Conservation (phyloP, 1,140 invertebrate genomes). For the Ceratosolen solmsi region DNA sequence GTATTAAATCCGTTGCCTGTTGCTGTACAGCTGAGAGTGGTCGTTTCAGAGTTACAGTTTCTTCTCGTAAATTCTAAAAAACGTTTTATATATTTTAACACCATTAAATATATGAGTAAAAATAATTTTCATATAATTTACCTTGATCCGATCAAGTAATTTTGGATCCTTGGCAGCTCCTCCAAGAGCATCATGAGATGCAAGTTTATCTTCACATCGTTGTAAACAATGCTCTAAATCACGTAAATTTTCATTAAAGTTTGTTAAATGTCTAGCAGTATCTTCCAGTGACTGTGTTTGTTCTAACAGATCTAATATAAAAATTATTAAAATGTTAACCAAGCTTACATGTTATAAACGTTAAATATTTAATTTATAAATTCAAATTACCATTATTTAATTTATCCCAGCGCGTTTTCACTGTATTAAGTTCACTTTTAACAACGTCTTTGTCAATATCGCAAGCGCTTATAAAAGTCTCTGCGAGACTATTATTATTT, state of each 20-base stretch:
- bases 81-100: conserved; percentile 11
- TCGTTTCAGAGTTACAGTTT: conserved; percentile 83
- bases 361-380: neutral
- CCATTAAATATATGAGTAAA: neutral
- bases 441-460: conserved; percentile 93
- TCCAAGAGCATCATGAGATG: conserved; percentile 86
- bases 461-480: conserved; percentile 88
- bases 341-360: neutral
- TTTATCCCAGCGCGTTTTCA: conserved; percentile 92
- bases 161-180: conserved; percentile 87
- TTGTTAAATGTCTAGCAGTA: conserved; percentile 84
- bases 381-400: conserved; percentile 84
- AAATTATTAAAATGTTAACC: neutral
- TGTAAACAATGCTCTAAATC: conserved; percentile 87
- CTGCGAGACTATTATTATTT: conserved; percentile 87
- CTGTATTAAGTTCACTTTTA: conserved; percentile 83
- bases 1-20: conserved; percentile 82
- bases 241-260: conserved; percentile 89
- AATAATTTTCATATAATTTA: conserved; percentile 52
- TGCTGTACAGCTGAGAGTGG: conserved; percentile 82
- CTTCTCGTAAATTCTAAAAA: conserved; percentile 78
- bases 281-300: conserved; percentile 88
- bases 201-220: conserved; percentile 89
- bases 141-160: conserved; percentile 86
- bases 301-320: conserved; percentile 71